Conservation (phyloP, 2,888 invertebrate genomes). For the Lycophotia porphyrea region DNA sequence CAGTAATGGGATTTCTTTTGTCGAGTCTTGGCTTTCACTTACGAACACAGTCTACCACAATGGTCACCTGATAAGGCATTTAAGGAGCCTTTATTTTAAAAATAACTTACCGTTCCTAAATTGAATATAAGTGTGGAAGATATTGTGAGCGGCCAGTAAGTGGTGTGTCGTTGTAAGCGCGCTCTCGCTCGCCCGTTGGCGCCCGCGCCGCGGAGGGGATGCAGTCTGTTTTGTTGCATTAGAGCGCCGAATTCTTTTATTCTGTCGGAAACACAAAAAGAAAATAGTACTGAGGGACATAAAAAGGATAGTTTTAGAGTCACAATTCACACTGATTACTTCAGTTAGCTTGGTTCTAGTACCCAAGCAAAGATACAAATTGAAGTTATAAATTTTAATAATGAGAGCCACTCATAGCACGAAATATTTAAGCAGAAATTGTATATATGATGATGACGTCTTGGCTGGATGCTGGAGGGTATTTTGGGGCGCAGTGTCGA, state of each 20-base stretch:
- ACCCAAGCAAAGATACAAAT: background rate
- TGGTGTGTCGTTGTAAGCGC: conserved; percentile 94
- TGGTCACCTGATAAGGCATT: background rate
- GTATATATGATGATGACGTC: background rate
- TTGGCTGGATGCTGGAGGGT: background rate
- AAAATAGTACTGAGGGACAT: background rate
- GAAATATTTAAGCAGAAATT: conserved; percentile 1
- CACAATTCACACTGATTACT: background rate
- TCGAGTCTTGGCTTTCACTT: background rate
- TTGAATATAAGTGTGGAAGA: conserved; percentile 97
- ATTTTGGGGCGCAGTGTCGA: too few relatives aligned
- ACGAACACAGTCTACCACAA: background rate
- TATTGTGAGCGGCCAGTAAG: conserved; percentile 97
- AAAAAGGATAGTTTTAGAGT: background rate
- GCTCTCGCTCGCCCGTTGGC: conserved; percentile 92
- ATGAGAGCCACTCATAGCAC: background rate
- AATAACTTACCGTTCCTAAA: conserved; percentile 91
- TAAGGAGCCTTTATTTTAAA: background rate
- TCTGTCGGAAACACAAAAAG: conserved; percentile 72
- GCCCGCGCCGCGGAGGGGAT: conserved; percentile 92
- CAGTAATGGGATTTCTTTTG: background rate
- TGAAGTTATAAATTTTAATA: background rate
- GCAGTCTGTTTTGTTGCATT: conserved; percentile 95
- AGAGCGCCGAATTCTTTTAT: conserved; percentile 96
- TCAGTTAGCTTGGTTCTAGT: too few relatives aligned